A percentile compares a stretch with the other conserved stretches of the same genome.
phyloP scores from a whole-genome alignment of 2,797 vertebrate species.

The Heterohyrax brucei region DNA sequence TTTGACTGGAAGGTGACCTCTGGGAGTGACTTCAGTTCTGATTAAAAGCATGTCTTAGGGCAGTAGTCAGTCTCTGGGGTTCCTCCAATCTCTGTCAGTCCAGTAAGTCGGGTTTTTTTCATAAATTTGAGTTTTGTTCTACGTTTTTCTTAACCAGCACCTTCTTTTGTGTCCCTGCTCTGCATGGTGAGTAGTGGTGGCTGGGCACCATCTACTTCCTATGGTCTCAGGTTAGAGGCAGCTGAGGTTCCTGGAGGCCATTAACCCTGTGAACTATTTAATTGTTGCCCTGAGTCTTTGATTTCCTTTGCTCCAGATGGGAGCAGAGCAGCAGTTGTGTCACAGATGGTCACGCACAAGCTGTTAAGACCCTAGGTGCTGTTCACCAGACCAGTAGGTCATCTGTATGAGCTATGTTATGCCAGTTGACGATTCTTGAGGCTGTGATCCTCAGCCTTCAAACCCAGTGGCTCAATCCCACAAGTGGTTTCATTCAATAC shows the following conservation, averaged over 20 bases:
- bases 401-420: not conserved
- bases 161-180: not conserved
- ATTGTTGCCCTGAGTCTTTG: not conserved
- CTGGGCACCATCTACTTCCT: not conserved
- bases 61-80: not conserved
- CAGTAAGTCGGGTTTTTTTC: not conserved
- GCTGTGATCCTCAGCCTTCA: not conserved
- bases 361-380: not conserved
- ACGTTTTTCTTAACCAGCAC: not conserved
- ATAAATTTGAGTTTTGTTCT: not conserved
- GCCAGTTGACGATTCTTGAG: not conserved
- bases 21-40: not conserved
- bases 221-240: not conserved
- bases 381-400: not conserved
- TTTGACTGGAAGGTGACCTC: not conserved
- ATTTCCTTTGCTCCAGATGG: not conserved
- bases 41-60: not conserved
- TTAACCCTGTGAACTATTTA: not conserved
- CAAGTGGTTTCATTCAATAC: not conserved
- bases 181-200: not conserved
- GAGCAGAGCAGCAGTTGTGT: not conserved
- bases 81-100: not conserved
- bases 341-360: not conserved
- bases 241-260: not conserved
- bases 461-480: not conserved